Base-by-base conservation (phyloP, 2,888 invertebrate genomes). In the Harpalus rubripes region DNA sequence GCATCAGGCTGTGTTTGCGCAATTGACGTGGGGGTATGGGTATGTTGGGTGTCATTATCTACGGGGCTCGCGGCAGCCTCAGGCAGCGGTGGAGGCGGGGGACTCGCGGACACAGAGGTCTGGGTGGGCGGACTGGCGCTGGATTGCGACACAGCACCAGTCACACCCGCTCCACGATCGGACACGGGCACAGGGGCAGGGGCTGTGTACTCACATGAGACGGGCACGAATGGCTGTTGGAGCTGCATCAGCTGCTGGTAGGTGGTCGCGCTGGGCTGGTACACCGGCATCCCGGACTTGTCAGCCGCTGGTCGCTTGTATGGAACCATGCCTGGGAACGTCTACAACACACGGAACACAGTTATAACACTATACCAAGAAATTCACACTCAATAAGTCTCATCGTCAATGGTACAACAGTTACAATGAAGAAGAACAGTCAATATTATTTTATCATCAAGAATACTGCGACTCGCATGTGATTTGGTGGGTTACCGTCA, bases 171-270 rank as follows among this genome's bases (percentile, higher is more conserved):
- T 76, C 84, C 85, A 88, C 87, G 86, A 87, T 89, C 81, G 91
- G 94, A 93, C 92, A 84, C 85, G 88, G 87, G 86, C 87, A 89
- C 81, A 91, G 94, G 93, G 92, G 94, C 94, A 92, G 95, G 94
- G 93, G 94, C 94, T 93, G 95, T 94, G 96, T 96, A 97, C 98
- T 98, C 98, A 98, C 98, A 98, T 96, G 98, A 97, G 94, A 98
- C 97, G 95, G 98, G 97, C 95, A 98, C 97, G 94, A 97, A 98
- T 92, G 97, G 98, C 90, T 94, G 93, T 93, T 96, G 95, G 90
- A 97, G 95, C 94, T 97, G 97, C 95, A 98, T 96, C 93, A 98
- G 95, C 93, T 98, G 98, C 93, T 98, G 98, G 93, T 97, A 97
- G 91, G 97, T 96, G 90, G 96, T 96, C 91, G 96, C 96, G 91